Conservation (phyloP, 2,797 vertebrate genomes). For the Orestias chungarensis region DNA sequence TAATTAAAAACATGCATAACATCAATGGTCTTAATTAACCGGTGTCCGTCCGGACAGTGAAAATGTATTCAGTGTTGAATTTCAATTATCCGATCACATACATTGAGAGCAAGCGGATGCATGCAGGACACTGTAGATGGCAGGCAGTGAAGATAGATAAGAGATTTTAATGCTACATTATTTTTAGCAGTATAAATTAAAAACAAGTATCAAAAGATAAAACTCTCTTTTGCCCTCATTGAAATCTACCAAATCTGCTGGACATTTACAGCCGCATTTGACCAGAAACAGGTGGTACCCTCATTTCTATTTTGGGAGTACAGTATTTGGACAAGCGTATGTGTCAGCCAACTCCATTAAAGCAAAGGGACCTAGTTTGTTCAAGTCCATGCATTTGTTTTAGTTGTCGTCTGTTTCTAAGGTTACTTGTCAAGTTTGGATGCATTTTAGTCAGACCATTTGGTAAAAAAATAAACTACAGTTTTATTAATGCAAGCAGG, state of each 20-base stretch:
- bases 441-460: too few species aligned
- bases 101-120: neutral
- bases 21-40: neutral
- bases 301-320: constrained; percentile 66
- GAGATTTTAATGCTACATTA: neutral
- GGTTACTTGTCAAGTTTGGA: neutral
- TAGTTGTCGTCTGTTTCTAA: neutral
- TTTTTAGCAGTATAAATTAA: neutral
- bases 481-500: constrained; percentile 28
- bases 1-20: constrained; percentile 1
- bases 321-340: constrained; percentile 41
- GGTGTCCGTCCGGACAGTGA: neutral
- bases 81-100: neutral
- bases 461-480: neutral
- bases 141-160: constrained; percentile 1
- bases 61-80: neutral
- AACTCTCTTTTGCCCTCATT: neutral
- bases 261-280: constrained; percentile 48
- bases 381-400: neutral
- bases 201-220: neutral
- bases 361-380: constrained; percentile 21
- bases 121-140: constrained; percentile 2
- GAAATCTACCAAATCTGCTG: constrained; percentile 29
- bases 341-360: constrained; percentile 16
- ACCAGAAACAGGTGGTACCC: constrained; percentile 66